These are phyloP conservation scores for Botia almorhae DNA, from an alignment of 2,797 vertebrate genomes.

Conservation along the genomic window DNA sequence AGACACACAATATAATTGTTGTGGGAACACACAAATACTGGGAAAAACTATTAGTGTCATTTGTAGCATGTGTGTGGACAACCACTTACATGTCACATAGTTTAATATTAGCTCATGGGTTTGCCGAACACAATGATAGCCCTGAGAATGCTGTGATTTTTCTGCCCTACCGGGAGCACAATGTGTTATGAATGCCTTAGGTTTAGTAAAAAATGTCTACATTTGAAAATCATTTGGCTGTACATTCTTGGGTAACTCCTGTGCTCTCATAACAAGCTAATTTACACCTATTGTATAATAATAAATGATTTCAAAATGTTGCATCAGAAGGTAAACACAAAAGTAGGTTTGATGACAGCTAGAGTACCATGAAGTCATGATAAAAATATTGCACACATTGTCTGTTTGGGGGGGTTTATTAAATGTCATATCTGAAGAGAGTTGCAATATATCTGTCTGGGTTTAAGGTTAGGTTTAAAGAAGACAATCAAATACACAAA, in stretches of 20 bases:
- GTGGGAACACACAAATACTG: constrained; percentile 9
- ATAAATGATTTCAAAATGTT: constrained; percentile 9
- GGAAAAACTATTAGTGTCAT: constrained; percentile 28
- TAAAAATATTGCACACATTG: constrained; percentile 13
- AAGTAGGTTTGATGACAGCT: constrained; percentile 19
- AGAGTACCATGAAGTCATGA: not conserved
- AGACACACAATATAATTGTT: constrained; percentile 53
- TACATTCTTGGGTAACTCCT: not conserved
- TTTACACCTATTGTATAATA: constrained; percentile 12
- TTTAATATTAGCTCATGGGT: constrained; percentile 24
- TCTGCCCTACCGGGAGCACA: not conserved
- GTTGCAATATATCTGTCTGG: not conserved
- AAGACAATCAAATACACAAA: not conserved
- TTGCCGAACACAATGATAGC: constrained; percentile 49
- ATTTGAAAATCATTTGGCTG: constrained; percentile 20
- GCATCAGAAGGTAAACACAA: constrained; percentile 12
- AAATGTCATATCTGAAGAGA: not conserved
- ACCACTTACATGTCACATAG: not conserved
- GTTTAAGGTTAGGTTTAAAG: not conserved
- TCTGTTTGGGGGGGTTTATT: not conserved
- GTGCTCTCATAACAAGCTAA: not conserved
- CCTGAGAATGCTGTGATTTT: not conserved
- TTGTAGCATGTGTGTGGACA: constrained; percentile 30
- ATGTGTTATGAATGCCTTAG: constrained; percentile 6
- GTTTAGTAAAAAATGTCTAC: not conserved